A percentile compares a stretch with the other conserved stretches of the same genome.
phyloP scores from a whole-genome alignment of 1,140 invertebrate genomes.

The Hyphantria cunea region DNA sequence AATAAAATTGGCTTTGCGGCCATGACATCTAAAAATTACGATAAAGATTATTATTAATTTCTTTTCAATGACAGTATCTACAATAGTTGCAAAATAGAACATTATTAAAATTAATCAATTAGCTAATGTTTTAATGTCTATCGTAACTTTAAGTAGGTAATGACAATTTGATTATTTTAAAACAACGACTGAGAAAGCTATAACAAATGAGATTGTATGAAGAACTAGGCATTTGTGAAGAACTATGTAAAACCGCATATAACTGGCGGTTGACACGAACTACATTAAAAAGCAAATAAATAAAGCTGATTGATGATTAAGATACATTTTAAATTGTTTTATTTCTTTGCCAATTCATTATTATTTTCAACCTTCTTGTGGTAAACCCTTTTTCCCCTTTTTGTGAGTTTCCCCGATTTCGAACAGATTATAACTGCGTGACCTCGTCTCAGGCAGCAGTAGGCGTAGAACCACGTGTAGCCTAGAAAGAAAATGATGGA shows the following conservation, averaged over 20 bases:
- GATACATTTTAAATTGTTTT: neutral
- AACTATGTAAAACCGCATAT: slow-evolving; percentile 35
- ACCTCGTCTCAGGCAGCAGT: too few species aligned
- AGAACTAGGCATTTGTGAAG: neutral
- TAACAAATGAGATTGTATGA: slow-evolving; percentile 4
- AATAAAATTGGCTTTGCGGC: too few species aligned
- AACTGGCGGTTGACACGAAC: slow-evolving; percentile 35
- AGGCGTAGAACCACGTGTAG: too few species aligned
- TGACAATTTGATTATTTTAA: slow-evolving; percentile 8
- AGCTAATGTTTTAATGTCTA: slow-evolving; percentile 10
- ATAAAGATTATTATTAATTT: too few species aligned
- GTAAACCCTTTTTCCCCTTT: too few species aligned
- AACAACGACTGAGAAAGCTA: neutral
- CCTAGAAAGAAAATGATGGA: too few species aligned
- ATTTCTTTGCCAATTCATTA: too few species aligned
- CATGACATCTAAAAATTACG: slow-evolving; percentile 1
- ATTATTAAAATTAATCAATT: neutral
- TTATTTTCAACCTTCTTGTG: too few species aligned
- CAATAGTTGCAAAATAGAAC: neutral
- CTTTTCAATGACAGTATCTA: neutral
- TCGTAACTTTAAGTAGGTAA: slow-evolving; percentile 18
- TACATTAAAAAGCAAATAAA: slow-evolving; percentile 14
- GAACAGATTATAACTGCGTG: too few species aligned
- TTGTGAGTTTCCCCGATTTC: too few species aligned
- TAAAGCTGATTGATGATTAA: slow-evolving; percentile 19